Percentiles rank a stretch among this genome's conserved stretches.
These are phyloP conservation scores for Sitta europaea DNA, from an alignment of 2,113 vertebrate species.

Conservation along the genomic window DNA sequence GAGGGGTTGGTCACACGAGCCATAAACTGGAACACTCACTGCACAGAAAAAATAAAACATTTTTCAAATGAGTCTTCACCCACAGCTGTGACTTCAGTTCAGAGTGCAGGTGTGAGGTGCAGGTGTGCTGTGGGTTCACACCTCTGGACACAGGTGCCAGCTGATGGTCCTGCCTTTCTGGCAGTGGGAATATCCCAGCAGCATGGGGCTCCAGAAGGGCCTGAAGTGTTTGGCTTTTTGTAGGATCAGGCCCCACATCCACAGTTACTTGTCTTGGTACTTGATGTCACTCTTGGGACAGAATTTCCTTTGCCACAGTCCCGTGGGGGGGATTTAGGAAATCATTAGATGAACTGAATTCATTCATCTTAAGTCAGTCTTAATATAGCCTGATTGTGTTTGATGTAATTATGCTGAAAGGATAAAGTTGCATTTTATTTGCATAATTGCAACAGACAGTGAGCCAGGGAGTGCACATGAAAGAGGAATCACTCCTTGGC, in stretches of 20 bases:
- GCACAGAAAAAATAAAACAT: neutral
- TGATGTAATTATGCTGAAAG: slow-evolving; percentile 66
- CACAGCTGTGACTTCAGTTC: accelerated
- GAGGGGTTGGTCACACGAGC: neutral
- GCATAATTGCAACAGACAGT: slow-evolving; percentile 32
- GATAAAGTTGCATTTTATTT: slow-evolving; percentile 57
- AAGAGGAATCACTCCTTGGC: slow-evolving; percentile 5
- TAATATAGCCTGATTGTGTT: slow-evolving; percentile 33
- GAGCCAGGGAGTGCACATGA: neutral
- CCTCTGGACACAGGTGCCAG: accelerated
- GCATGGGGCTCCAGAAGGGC: neutral
- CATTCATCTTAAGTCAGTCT: slow-evolving; percentile 44
- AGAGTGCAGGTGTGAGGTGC: accelerated
- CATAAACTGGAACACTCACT: neutral
- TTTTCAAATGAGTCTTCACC: neutral
- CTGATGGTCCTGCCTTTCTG: neutral
- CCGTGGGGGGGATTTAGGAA: neutral
- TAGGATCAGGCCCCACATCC: neutral
- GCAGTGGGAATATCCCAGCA: neutral
- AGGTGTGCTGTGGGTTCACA: neutral
- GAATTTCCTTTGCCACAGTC: neutral
- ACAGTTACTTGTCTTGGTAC: neutral
- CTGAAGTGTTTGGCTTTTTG: accelerated
- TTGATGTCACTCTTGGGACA: slow-evolving; percentile 3
- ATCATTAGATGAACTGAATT: slow-evolving; percentile 18